These are phyloP conservation scores for Butorides virescens DNA, from an alignment of 2,113 vertebrate species.

Conservation along the genomic window DNA sequence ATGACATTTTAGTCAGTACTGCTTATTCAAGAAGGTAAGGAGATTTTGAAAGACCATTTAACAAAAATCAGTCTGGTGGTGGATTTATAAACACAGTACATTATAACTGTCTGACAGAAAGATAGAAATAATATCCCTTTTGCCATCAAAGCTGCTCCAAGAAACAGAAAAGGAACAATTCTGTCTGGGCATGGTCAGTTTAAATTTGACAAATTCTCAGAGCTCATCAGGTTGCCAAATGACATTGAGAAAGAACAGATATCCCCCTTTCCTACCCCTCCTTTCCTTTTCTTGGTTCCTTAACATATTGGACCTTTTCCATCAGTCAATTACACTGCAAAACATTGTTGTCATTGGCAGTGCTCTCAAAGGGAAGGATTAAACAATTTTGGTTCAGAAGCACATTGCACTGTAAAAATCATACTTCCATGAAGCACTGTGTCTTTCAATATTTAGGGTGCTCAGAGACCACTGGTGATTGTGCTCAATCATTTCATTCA, in stretches of 20 bases:
- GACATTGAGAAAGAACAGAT: slow-evolving; percentile 55
- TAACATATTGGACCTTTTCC: not conserved
- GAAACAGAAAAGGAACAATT: slow-evolving; percentile 13
- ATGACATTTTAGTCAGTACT: slow-evolving; percentile 33
- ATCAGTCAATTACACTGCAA: slow-evolving; percentile 10
- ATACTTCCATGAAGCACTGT: not conserved
- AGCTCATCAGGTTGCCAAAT: slow-evolving; percentile 35
- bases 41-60: slow-evolving; percentile 35
- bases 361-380: slow-evolving; percentile 1
- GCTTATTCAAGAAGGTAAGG: slow-evolving; percentile 45
- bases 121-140: slow-evolving; percentile 35
- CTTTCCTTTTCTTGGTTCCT: not conserved
- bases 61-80: slow-evolving; percentile 4
- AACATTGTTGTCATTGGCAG: slow-evolving; percentile 26
- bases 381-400: slow-evolving; percentile 45
- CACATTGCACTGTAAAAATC: not conserved
- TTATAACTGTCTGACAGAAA: slow-evolving; percentile 33
- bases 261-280: not conserved
- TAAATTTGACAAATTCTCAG: slow-evolving; percentile 45
- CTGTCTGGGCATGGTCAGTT: not conserved
- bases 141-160: not conserved
- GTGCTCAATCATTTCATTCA: not conserved
- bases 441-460: not conserved
- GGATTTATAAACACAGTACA: slow-evolving; percentile 30
- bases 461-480: not conserved